Base-by-base conservation (phyloP, 2,797 vertebrate species). In the Pelodytes ibericus region DNA sequence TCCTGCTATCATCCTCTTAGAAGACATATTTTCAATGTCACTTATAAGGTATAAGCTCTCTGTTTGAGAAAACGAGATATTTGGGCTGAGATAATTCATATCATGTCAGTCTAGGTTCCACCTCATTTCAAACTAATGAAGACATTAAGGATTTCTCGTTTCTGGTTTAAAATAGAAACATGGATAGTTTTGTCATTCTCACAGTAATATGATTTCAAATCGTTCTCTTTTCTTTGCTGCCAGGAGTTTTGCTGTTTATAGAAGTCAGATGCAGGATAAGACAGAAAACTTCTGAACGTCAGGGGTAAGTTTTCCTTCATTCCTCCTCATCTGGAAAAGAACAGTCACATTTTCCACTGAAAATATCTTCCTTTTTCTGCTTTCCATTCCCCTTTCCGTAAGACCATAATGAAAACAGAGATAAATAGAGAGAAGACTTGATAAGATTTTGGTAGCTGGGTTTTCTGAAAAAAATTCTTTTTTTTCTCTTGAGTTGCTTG, bases 261-360 rank as follows among this genome's bases (percentile, higher is more conserved):
- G 39, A 20, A 44, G 33, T 77, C 29, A 61, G 68, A 71, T 77
- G 68, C 75, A 33, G 60, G 22, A 29, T 31, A 71, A 33, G 29
- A 41, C 26, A 65, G 68, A 53, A 27, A 47, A 61, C 53, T 49
- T 69, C 31, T 61, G 29, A 53, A 72, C 75, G 26, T 66, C 67
- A 62, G 71, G 67, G 75, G 60, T 77, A 41, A 77, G 65, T 47
- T 20, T 71, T 71, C 49, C 74, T 77, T 64, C 25, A 44, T 22
- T 64, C 51, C 41, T 44, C 58, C 26, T 47, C 71, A 60, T 71
- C 65, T 36, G 57, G 60, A 36, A 64, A 77, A 71, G 15, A 57
- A 16, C 33, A 77, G 67, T 71, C 31, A 77, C 57, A 77, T 29
- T 25, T 77, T 77, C 49, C 67, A 71, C 33, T 57, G 39, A 64